Base-by-base conservation (phyloP, 2,797 vertebrate species). In the Sebastes flavidus region DNA sequence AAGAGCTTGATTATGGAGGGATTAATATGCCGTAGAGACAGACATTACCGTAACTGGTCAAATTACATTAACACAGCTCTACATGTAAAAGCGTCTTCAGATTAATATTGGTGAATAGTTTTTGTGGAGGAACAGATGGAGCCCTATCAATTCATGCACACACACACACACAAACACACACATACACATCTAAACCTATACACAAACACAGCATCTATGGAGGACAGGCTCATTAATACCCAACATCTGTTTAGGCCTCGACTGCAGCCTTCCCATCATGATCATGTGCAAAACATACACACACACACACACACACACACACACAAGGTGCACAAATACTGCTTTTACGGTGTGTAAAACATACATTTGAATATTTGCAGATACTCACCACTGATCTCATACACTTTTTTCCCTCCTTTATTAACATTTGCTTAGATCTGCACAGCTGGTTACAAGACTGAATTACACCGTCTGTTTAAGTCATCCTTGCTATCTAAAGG, bases 141-240 rank as follows among this genome's bases (percentile, higher is more conserved):
- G 65, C 27, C 49, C 46, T 69, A 54, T 90, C 61, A 74, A 63
- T 38, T 52, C 30, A 71, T 52, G 10, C 65, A 78, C 46, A 61
- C 63, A 67, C 22, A 76, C 54, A 58, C 63, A 65, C 22, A 76
- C 56, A 71, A 30, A 74, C 58, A 49, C 22, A 74, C 49, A 63
- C 49, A 77, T 52, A 65, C 6, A 70, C 2, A 70, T 16, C 27
- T 12, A 13, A 24, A 56, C 4, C 9, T 11, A 38, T 24, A 61
- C 56, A 68, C 58, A 84, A 67, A 75, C 77, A 77, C 65, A 73
- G 18, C 30, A 78, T 71, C 82, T 75, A 83, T 70, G 65, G 54
- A 86, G 78, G 29, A 30, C 34, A 69, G 79, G 81, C 81, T 93
- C 92, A 94, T 94, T 93, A 94, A 85, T 81, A 84, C 85, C 72